Evolutionary conservation across 92 coral and sea anemone species (phyloP), one percentile per base, ranked within the genome.

Genomic region (Paramuricea clavata): DNA sequence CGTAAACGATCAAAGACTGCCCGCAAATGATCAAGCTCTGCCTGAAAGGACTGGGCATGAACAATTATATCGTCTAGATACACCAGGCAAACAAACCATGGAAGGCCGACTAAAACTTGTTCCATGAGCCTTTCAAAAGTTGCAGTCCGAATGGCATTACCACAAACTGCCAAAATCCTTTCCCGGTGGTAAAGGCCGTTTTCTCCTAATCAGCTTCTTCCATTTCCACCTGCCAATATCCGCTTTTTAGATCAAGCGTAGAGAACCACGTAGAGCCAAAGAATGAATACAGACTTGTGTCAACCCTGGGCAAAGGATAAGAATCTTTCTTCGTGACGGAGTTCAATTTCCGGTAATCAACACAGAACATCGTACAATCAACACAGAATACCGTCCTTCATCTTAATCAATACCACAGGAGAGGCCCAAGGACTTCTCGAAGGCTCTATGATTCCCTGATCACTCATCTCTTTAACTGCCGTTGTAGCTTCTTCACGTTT

Each of bases 211-310:
- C 77, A 0, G 49, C 3, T 43, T 34, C 52, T 1, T 71, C 77
- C 77, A 71, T 71, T 7, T 71, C 52, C 26, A 71, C 77, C 54
- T 71, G 77, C 50, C 77, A 36, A 22, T 71, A 71, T 25, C 74
- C 33, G 19, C 54, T 47, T 47, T 47, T 47, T 47, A 80, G 25
- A 80, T 80, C 85, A 2, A 81, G 33, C 12, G 86, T 81, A 15
- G 86, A 81, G 26, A 81, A 81, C 78, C 86, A 81, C 15, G 69
- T 44, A 19, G 80, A 68, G 6, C 68, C 87, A 62, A 26, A 62
- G 21, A 62, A 62, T 5, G 69, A 82, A n/a, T 12, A 36, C 21
- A 76, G 64, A 31, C 26, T 3, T 19, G 81, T 59, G 35, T 76
- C 81, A 19, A 76, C 25, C 33, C 65, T 19, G 21, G 81, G 64